Base-by-base conservation (phyloP, 2,113 vertebrate species). In the Myanophis thanlyinensis region DNA sequence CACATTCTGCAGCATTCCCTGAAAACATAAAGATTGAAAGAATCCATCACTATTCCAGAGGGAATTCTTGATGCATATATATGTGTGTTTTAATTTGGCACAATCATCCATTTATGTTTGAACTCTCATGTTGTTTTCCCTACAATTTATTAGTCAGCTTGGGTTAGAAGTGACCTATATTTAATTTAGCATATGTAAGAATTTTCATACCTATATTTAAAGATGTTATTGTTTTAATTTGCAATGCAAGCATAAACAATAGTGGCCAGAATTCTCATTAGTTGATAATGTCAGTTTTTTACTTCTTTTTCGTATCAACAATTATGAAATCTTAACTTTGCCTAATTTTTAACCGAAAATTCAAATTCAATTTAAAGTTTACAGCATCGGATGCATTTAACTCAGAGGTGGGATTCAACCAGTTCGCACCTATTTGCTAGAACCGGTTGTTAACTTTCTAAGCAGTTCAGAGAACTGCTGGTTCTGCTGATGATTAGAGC, bases 1-100 rank as follows among this genome's bases (percentile, higher is more conserved):
- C 95, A 99, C 98, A 85, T 99, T 99, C 98, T 99, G 99, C 94
- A 99, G 98, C 91, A 98, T 98, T 96, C 99, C 99, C 99, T 99
- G 97, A 88, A 95, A 96, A 94, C 90, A 97, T 89, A 96, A 89
- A 95, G 95, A 97, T 95, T 96, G 93, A 44, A 85, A 23, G 11
- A 49, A 6, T 35, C 53, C 2, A 88, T 23, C n/a, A 54, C 51
- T 27, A 62, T 73, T 91, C 3, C 49, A 25, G 46, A 13, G 49
- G 35, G n/a, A 89, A 40, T 12, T 40, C 35, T 40, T 40, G 67
- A 73, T 30, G 18, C 40, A n/a, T 11, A 4, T 92, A 93, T 92
- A 59, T 89, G 67, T 80, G 27, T 84, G 12, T 35, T 73, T 73
- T 73, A 35, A 35, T 7, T 73, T n/a, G 30, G 67, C 67, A 35